Base-by-base conservation (phyloP, 2,888 invertebrate species). In the Octodonta nipae region DNA sequence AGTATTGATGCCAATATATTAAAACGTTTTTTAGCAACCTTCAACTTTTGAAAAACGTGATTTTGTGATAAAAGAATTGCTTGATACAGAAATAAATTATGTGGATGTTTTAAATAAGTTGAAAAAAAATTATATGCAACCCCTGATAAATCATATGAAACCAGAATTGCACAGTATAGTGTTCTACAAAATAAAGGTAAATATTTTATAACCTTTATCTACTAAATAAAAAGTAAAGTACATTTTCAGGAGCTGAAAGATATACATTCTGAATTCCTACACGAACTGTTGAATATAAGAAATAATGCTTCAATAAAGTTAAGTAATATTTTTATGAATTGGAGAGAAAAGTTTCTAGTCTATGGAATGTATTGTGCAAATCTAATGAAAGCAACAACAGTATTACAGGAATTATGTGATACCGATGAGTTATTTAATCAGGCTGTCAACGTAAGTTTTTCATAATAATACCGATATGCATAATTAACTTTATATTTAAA, bases 311-410 rank as follows among this genome's bases (percentile, higher is more conserved):
- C 38, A 64, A 65, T 61, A 12, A 69, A 67, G 49, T 64, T 89
- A 32, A 82, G 84, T 29, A 80, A 81, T 57, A 84, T 87, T 41
- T 95, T 96, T 66, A 72, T 92, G 30, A 78, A 82, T 47, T 91
- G 84, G 75, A 78, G 91, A 48, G 85, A 88, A 55, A 78, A 81
- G 38, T 82, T 98, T 57, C 72, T 95, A 17, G 73, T 91, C 33
- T 98, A 98, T 56, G 95, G 93, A 8, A 84, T 86, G 54, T 98
- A 93, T 63, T 96, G 96, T 66, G 85, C 93, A 28, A 88, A 91
- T 61, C 71, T 98, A 38, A 83, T 89, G 1, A 68, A 70, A 32
- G 92, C 93, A n/a, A 88, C 91, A 56, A 79, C 79, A 41, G 68
- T 77, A 36, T 71, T 96, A 36, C 87, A 88, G 60, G 75, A 80